Base-by-base conservation (phyloP, 2,888 invertebrate species). In the Erynnis tages region DNA sequence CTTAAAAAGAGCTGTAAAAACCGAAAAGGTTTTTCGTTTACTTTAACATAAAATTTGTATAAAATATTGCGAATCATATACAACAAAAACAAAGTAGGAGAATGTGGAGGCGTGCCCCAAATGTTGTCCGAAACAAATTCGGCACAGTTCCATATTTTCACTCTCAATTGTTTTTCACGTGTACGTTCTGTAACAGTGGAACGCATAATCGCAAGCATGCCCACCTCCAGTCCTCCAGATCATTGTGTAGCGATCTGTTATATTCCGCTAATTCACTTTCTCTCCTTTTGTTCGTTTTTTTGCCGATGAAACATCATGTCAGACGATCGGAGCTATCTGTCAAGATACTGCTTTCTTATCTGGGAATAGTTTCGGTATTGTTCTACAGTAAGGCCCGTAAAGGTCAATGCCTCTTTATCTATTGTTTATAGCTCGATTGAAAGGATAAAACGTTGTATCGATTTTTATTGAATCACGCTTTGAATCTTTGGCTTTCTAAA, bases 281-380 rank as follows among this genome's bases (percentile, higher is more conserved):
- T 71, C 84, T 79, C 68, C 76, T 73, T 80, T 84, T 84, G 84
- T 84, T 80, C 67, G 64, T 40, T 65, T 72, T 70, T 83, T 79
- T 78, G 68, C 65, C 62, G 65, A 63, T 69, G 67, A 72, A 71
- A 75, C 77, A 73, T 72, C 74, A 67, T 71, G 73, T 77, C 75
- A 69, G 70, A 68, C 68, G 69, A 67, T 71, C 67, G 67, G 30
- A 61, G 65, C 63, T 68, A 72, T 73, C 72, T 71, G 73, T 73
- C 71, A 67, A 60, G 59, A 71, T 73, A 66, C 66, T 61, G 67
- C 73, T 77, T 82, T 82, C 81, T 75, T 79, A 79, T 80, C 74
- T 58, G 58, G 57, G 58, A 46, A 62, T 63, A 66, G 68, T 67
- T 67, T 64, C 64, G 59, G 62, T 67, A 72, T 69, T 69, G 66